Conservation (phyloP, 1,140 invertebrate species). For the Leptonema lineaticorne region DNA sequence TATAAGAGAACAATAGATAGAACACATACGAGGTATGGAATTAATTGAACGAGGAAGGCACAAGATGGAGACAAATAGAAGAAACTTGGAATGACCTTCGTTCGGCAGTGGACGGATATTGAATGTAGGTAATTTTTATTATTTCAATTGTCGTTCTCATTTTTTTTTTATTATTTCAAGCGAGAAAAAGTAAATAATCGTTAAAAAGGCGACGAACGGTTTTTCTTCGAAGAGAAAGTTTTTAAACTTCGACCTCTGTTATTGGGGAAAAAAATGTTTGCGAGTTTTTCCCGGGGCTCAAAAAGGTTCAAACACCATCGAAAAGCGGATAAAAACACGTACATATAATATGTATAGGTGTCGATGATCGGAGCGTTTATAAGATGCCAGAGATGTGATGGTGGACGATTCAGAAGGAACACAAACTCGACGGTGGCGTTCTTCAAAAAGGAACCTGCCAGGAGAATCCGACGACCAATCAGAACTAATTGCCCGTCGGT, state of each 20-base stretch:
- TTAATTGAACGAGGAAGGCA: too few species aligned
- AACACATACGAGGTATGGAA: too few species aligned
- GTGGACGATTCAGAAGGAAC: background rate
- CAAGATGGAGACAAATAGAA: too few species aligned
- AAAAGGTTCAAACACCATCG: constrained; percentile 2
- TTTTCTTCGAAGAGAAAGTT: constrained; percentile 12
- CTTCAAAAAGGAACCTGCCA: too few species aligned
- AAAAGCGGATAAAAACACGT: background rate
- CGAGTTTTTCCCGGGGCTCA: constrained; percentile 13
- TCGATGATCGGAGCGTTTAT: background rate
- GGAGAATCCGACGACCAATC: constrained; percentile 33
- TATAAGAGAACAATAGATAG: too few species aligned
- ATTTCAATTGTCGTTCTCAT: too few species aligned
- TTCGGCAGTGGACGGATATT: too few species aligned
- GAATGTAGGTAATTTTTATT: too few species aligned
- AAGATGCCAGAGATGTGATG: background rate
- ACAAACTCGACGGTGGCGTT: too few species aligned
- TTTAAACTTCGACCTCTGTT: constrained; percentile 18
- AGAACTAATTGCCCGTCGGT: constrained; percentile 36
- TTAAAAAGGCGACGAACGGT: background rate
- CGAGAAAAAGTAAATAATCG: background rate
- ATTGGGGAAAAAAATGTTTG: too few species aligned
- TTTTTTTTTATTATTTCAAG: background rate
- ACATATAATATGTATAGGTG: too few species aligned
- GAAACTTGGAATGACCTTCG: too few species aligned